Evolutionary conservation across 2,888 invertebrate genomes (phyloP).

Genomic region (Hyppa rectilinea): DNA sequence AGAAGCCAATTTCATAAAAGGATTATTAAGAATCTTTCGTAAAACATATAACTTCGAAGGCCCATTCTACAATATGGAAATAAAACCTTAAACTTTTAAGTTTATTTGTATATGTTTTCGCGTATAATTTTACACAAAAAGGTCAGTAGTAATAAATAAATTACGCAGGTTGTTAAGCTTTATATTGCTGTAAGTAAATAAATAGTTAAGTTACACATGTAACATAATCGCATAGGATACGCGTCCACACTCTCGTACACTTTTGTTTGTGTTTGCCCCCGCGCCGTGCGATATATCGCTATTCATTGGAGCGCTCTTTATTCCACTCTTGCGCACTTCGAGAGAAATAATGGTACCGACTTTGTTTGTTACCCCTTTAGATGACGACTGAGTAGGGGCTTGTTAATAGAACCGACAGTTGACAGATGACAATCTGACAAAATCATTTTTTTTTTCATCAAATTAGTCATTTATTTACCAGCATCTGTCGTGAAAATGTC

Average conservation of each 20-base stretch:
- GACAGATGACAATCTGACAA: no score
- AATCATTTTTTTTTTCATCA: no score
- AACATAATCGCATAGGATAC: slow-evolving; percentile 54
- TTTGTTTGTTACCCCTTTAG: no score
- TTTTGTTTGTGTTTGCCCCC: slow-evolving; percentile 54
- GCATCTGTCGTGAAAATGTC: no score
- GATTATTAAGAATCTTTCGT: neutral
- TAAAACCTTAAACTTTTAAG: neutral
- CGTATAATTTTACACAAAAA: slow-evolving; percentile 33
- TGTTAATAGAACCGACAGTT: no score
- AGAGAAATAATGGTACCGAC: slow-evolving; percentile 1
- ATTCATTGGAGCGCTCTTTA: slow-evolving; percentile 34
- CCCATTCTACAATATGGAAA: neutral
- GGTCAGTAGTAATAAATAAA: slow-evolving; percentile 37
- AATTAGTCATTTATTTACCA: no score
- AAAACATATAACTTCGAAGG: neutral
- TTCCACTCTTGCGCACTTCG: slow-evolving; percentile 34
- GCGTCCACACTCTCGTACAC: slow-evolving; percentile 49
- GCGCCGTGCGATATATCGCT: slow-evolving; percentile 37
- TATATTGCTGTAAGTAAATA: slow-evolving; percentile 31
- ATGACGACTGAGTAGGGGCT: no score
- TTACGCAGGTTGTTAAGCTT: slow-evolving; percentile 4
- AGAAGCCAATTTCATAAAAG: neutral
- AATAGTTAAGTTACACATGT: slow-evolving; percentile 46
- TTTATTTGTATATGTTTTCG: slow-evolving; percentile 1